Evolutionary conservation across 2,113 vertebrate genomes (phyloP).

Genomic region (Phalacrocorax aristotelis): DNA sequence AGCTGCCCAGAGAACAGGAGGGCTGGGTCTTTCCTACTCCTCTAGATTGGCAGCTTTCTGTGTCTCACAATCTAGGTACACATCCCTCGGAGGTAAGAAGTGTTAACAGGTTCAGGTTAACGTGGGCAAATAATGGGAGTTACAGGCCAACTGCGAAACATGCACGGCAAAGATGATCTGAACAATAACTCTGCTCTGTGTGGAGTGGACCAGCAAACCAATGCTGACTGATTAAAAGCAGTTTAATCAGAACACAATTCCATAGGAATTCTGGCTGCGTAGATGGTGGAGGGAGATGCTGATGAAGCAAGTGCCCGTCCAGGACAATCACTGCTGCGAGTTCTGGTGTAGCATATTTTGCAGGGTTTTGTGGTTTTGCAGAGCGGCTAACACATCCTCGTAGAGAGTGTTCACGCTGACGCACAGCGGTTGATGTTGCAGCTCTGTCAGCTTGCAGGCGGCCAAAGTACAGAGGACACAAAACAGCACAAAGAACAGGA

Average conservation of each 20-base stretch:
- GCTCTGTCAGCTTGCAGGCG: conserved; percentile 81
- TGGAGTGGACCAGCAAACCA: conserved; percentile 36
- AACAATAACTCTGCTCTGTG: conserved; percentile 10
- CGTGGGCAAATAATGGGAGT: not conserved
- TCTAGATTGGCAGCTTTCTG: not conserved
- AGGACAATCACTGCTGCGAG: conserved; percentile 74
- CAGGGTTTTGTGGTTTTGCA: conserved; percentile 81
- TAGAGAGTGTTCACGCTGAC: conserved; percentile 78
- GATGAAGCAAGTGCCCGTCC: conserved; percentile 16
- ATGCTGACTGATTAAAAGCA: conserved; percentile 42
- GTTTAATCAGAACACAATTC: conserved; percentile 84
- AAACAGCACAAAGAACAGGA: conserved; percentile 75
- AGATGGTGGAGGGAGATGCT: conserved; percentile 70
- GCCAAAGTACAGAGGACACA: conserved; percentile 69
- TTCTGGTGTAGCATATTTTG: conserved; percentile 83
- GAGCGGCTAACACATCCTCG: conserved; percentile 79
- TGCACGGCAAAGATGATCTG: conserved; percentile 37
- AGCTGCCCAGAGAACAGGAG: not conserved
- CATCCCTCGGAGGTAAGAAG: not conserved
- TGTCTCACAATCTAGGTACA: not conserved
- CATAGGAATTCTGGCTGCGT: conserved; percentile 88
- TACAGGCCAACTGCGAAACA: conserved; percentile 30
- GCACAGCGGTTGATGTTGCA: conserved; percentile 81
- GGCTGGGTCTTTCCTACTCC: not conserved
- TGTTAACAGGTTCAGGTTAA: not conserved